A percentile compares a stretch with the other conserved stretches of the same genome.
Evolutionary conservation across 2,888 invertebrate genomes (phyloP).

Genomic region (Drosophila eohydei): DNA sequence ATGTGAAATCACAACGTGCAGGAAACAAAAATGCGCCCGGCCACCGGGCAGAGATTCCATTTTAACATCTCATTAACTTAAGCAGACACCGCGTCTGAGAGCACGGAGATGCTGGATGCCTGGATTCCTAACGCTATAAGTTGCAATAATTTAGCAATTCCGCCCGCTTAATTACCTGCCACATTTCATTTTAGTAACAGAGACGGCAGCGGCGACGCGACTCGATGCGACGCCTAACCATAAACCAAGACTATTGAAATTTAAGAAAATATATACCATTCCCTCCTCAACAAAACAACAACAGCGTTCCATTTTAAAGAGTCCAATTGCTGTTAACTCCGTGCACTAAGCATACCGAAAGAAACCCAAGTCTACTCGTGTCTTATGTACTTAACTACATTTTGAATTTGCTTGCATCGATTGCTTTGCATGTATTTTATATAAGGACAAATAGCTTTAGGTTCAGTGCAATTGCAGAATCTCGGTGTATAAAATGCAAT

Average conservation of each 20-base stretch:
- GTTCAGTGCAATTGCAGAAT: too few species aligned
- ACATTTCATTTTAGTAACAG: slow-evolving; percentile 82
- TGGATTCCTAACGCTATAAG: slow-evolving; percentile 45
- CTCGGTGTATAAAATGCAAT: too few species aligned
- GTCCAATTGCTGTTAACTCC: not conserved
- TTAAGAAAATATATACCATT: slow-evolving; percentile 22
- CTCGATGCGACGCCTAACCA: slow-evolving; percentile 13
- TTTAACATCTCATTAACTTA: slow-evolving; percentile 84
- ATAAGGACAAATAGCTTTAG: too few species aligned
- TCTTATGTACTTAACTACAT: not conserved
- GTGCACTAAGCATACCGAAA: not conserved
- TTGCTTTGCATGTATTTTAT: too few species aligned
- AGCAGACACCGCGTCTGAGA: slow-evolving; percentile 57
- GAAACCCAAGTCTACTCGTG: not conserved
- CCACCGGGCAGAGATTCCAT: slow-evolving; percentile 72
- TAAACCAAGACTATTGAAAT: slow-evolving; percentile 31
- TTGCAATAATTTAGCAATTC: slow-evolving; percentile 84
- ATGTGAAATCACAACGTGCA: slow-evolving; percentile 23
- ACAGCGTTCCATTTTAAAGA: not conserved
- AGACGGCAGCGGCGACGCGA: slow-evolving; percentile 20
- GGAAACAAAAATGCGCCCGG: slow-evolving; percentile 26
- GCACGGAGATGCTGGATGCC: slow-evolving; percentile 12
- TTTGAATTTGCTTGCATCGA: too few species aligned
- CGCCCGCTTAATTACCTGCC: slow-evolving; percentile 84
- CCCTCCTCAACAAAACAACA: slow-evolving; percentile 1